A percentile compares a stretch with the other conserved stretches of the same genome.
phyloP scores from a whole-genome alignment of 1,140 invertebrate species.

The Conopomorpha cramerella region DNA sequence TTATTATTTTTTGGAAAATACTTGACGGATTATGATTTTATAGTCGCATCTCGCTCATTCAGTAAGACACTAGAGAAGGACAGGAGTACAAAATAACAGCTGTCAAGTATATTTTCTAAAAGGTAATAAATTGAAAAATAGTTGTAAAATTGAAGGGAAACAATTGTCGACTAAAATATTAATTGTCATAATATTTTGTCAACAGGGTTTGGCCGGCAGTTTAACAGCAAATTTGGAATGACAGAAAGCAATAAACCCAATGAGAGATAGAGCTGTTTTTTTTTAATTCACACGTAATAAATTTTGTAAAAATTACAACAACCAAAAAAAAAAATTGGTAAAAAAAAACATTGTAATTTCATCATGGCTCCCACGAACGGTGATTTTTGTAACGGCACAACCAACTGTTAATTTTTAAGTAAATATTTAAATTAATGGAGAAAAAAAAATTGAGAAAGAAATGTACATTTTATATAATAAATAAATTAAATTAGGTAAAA shows the following conservation, averaged over 20 bases:
- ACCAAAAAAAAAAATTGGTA: constrained; percentile 8
- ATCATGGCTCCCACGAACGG: constrained; percentile 6
- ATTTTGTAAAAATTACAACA: constrained; percentile 18
- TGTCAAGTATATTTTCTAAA: too few relatives aligned
- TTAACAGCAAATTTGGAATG: constrained; percentile 30
- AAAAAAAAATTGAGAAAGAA: constrained; percentile 29
- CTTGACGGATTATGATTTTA: too few relatives aligned
- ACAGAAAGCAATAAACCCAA: constrained; percentile 9
- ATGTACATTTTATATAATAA: constrained; percentile 46
- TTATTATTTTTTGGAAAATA: too few relatives aligned
- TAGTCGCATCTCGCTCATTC: not conserved
- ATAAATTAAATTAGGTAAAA: constrained; percentile 16
- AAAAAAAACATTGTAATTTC: constrained; percentile 1
- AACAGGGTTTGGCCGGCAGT: constrained; percentile 55
- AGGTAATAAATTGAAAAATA: too few relatives aligned
- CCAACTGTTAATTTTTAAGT: constrained; percentile 37
- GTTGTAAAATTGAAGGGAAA: not conserved
- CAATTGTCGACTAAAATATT: not conserved
- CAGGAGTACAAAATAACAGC: not conserved
- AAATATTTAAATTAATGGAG: constrained; percentile 52
- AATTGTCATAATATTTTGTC: constrained; percentile 19
- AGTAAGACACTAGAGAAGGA: not conserved
- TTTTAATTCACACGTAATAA: too few relatives aligned
- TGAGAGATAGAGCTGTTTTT: too few relatives aligned
- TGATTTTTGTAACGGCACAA: constrained; percentile 32